These are phyloP conservation scores for Drosophila bifasciata DNA, from an alignment of 1,140 invertebrate genomes.

Conservation along the genomic window DNA sequence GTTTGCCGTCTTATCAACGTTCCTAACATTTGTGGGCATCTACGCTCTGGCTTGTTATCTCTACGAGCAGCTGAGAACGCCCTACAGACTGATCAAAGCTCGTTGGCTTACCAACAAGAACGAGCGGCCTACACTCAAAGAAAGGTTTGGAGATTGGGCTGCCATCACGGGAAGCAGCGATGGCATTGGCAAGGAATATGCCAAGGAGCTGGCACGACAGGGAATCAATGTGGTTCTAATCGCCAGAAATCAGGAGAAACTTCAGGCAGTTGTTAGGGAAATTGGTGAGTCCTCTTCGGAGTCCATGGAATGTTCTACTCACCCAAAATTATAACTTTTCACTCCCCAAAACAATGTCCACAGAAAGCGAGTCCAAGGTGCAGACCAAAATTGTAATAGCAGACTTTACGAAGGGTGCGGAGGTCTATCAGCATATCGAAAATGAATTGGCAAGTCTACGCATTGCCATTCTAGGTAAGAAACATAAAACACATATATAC, in stretches of 20 bases:
- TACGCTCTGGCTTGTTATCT: conserved; percentile 56
- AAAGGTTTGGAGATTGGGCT: conserved; percentile 64
- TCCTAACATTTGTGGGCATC: conserved; percentile 47
- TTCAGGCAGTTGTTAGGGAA: conserved; percentile 89
- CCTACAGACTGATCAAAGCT: conserved; percentile 31
- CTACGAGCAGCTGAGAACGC: conserved; percentile 67
- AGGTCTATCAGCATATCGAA: conserved; percentile 89
- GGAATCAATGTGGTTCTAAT: conserved; percentile 94
- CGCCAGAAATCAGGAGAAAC: conserved; percentile 90
- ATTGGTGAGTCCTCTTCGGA: conserved; percentile 86
- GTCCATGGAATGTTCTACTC: too few species aligned
- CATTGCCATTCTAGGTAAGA: conserved; percentile 91
- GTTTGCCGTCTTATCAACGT: conserved; percentile 37
- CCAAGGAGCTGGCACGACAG: conserved; percentile 90
- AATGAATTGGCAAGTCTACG: conserved; percentile 88
- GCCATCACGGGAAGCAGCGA: conserved; percentile 96
- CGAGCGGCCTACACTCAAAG: conserved; percentile 32
- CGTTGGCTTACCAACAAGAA: neutral
- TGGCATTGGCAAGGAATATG: conserved; percentile 96
- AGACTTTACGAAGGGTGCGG: conserved; percentile 90
- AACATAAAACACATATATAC: neutral
- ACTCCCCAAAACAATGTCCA: too few species aligned
- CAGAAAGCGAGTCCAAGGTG: conserved; percentile 85
- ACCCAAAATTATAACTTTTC: too few species aligned
- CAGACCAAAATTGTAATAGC: conserved; percentile 90